Evolutionary conservation across 2,888 invertebrate genomes (phyloP), one percentile per base, ranked within the genome.

Genomic region (Scaptomyza tumidula): DNA sequence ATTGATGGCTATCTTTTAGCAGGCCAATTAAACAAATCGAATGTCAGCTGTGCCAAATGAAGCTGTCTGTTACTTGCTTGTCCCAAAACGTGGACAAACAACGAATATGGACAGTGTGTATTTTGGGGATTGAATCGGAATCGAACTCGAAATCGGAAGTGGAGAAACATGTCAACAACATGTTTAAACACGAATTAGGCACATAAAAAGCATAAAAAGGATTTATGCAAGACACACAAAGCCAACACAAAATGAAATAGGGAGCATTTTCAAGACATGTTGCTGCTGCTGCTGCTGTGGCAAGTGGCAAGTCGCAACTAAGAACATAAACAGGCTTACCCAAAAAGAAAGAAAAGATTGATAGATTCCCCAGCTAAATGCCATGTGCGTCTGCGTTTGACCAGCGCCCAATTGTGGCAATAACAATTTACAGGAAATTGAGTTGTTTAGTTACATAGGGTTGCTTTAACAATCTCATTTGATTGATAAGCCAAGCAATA

Each of bases 141-240:
- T n/a, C n/a, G n/a, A n/a, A n/a, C n/a, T n/a, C n/a, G n/a, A n/a
- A 35, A 35, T 41, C 11, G 49, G 41, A 63, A 35, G n/a, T 29
- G 13, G n/a, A n/a, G 39, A 64, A 64, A 66, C 60, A 83, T 89
- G 78, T 75, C 86, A 84, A 88, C 85, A 86, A 69, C 68, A 77
- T 90, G 84, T 85, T 88, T 90, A 85, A 90, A 78, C 81, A 86
- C 77, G 87, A 81, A 88, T 88, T 85, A 88, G 80, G 85, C 83
- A 87, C 88, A 88, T 82, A 89, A 78, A 85, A 84, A 86, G 73
- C 75, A 71, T 75, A 69, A 72, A 84, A 81, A 81, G 88, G 86
- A 86, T 88, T 88, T 87, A 85, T 80, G 75, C 80, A 84, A 71
- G 78, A 75, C 85, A 88, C 56, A 71, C 41, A 73, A 67, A 67